phyloP scores from a whole-genome alignment of 2,113 vertebrate genomes.

The Dissostichus mawsoni region DNA sequence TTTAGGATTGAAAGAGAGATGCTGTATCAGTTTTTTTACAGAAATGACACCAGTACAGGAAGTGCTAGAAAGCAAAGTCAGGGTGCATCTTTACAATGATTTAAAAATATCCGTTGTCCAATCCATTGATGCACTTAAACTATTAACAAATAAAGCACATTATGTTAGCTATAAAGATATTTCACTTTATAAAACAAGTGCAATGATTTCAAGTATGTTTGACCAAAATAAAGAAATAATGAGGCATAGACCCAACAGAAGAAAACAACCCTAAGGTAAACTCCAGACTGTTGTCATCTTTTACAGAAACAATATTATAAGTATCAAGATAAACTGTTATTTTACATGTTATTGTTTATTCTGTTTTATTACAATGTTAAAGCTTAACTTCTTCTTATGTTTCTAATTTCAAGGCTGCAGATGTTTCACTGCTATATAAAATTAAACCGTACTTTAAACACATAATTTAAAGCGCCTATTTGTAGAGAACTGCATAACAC shows the following conservation, averaged over 20 bases:
- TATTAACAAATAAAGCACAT: not conserved
- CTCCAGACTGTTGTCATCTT: not conserved
- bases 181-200: not conserved
- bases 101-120: not conserved
- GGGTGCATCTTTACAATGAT: not conserved
- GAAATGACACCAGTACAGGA: not conserved
- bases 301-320: not conserved
- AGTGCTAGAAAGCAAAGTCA: not conserved
- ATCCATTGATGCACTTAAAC: not conserved
- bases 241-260: not conserved
- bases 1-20: constrained; percentile 9
- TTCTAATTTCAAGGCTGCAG: not conserved
- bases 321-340: not conserved
- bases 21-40: not conserved
- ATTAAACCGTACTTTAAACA: not conserved
- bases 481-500: not conserved
- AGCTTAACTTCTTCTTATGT: not conserved
- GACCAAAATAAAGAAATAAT: not conserved
- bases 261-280: not conserved
- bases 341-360: not conserved
- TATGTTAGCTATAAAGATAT: not conserved
- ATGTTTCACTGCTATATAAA: not conserved
- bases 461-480: not conserved
- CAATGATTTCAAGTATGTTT: not conserved
- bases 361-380: not conserved